phyloP scores from a whole-genome alignment of 2,113 vertebrate genomes.

The Apodemus sylvaticus region DNA sequence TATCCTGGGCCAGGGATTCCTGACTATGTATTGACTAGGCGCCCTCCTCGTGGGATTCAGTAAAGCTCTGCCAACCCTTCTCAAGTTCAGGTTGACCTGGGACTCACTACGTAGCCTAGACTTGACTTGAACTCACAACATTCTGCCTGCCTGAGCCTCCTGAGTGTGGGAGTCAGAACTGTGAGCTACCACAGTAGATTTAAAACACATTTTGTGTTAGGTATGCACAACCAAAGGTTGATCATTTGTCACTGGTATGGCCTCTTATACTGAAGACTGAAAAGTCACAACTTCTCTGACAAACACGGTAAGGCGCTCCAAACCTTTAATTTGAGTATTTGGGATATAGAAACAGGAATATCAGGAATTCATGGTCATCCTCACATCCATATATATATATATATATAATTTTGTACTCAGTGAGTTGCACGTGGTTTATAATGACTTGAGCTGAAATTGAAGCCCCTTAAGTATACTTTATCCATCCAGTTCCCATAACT shows the following conservation, averaged over 20 bases:
- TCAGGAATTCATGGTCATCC: neutral
- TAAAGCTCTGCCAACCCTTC: neutral
- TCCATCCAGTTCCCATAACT: neutral
- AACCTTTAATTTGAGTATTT: neutral
- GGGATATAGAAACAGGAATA: neutral
- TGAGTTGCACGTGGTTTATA: neutral
- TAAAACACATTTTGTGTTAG: neutral
- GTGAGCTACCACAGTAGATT: neutral
- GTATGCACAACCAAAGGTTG: fast-evolving
- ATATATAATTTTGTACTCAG: neutral
- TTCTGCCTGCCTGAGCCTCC: neutral
- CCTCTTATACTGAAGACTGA: neutral
- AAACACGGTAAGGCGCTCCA: neutral
- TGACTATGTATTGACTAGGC: neutral
- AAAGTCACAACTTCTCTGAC: neutral
- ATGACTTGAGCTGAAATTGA: neutral
- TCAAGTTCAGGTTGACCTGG: neutral
- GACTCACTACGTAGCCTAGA: neutral
- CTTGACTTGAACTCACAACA: neutral
- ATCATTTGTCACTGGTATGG: too few species aligned
- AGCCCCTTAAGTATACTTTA: neutral
- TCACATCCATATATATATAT: neutral
- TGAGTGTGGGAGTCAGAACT: neutral
- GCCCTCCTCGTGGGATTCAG: neutral
- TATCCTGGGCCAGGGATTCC: neutral